A percentile compares a stretch with the other conserved stretches of the same genome.
These are phyloP conservation scores for Molothrus ater DNA, from an alignment of 2,797 vertebrate genomes.

Conservation along the genomic window DNA sequence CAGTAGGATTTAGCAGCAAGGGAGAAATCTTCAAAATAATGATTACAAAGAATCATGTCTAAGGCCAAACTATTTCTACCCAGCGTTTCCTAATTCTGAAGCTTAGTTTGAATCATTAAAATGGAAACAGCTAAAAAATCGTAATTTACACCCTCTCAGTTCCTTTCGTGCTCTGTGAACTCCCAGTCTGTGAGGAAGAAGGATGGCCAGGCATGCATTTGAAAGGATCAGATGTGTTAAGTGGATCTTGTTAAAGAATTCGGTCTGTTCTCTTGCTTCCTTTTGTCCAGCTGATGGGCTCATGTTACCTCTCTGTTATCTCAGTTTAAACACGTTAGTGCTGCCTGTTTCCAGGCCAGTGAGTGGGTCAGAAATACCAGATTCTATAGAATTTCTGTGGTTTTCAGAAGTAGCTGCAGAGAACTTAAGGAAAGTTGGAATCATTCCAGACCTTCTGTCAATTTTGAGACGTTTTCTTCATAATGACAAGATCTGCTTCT, in stretches of 20 bases:
- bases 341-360: not conserved
- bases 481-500: constrained; percentile 57
- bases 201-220: not conserved
- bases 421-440: constrained; percentile 44
- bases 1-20: not conserved
- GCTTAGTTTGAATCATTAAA: not conserved
- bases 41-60: not conserved
- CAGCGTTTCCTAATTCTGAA: not conserved
- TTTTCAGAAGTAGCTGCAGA: constrained; percentile 36
- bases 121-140: not conserved
- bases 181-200: not conserved
- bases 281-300: constrained; percentile 2
- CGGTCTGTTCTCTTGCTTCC: not conserved
- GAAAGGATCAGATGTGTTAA: not conserved
- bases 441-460: constrained; percentile 62
- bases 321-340: not conserved
- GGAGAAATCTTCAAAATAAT: not conserved
- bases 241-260: not conserved
- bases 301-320: not conserved
- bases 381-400: not conserved
- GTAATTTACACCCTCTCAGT: not conserved
- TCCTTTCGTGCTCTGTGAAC: not conserved
- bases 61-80: not conserved
- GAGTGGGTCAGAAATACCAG: not conserved
- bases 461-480: constrained; percentile 29